These are phyloP conservation scores for Heterodera carotae DNA, from an alignment of 1,140 invertebrate genomes.

Conservation along the genomic window DNA sequence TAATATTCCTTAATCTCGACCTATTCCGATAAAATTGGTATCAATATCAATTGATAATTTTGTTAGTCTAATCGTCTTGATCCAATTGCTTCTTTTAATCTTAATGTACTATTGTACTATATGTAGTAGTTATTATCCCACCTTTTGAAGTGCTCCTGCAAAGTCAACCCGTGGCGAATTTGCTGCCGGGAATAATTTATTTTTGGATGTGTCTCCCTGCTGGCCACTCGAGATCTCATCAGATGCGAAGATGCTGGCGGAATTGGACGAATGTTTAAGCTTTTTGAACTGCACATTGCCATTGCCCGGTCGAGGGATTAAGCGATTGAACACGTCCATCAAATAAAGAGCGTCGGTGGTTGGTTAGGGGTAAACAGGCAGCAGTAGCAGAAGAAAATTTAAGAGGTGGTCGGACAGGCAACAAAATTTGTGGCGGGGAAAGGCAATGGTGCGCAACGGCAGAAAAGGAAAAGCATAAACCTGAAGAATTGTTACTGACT, in stretches of 20 bases:
- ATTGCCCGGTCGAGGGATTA: background rate
- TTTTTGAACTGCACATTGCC: constrained; percentile 9
- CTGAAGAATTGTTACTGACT: too few species aligned
- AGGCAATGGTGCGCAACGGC: too few species aligned
- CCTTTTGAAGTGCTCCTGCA: constrained; percentile 12
- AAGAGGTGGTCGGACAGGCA: background rate
- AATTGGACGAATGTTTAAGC: constrained; percentile 1
- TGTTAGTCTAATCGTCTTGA: too few species aligned
- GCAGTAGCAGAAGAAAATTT: constrained; percentile 1
- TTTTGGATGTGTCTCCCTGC: background rate
- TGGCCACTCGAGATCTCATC: background rate
- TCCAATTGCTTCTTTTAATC: too few species aligned
- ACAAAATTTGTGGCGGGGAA: too few species aligned
- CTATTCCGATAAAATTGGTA: too few species aligned
- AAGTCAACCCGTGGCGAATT: constrained; percentile 7
- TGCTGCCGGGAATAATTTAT: background rate
- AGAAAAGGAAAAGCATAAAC: too few species aligned
- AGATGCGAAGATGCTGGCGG: constrained; percentile 2
- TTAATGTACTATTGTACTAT: too few species aligned
- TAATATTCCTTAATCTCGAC: too few species aligned
- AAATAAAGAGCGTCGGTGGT: background rate
- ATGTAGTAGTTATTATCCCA: background rate
- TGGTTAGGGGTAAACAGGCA: background rate
- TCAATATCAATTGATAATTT: too few species aligned
- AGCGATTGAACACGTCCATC: constrained; percentile 3